Conservation (phyloP, 2,113 vertebrate genomes). For the Syrmaticus mikado region DNA sequence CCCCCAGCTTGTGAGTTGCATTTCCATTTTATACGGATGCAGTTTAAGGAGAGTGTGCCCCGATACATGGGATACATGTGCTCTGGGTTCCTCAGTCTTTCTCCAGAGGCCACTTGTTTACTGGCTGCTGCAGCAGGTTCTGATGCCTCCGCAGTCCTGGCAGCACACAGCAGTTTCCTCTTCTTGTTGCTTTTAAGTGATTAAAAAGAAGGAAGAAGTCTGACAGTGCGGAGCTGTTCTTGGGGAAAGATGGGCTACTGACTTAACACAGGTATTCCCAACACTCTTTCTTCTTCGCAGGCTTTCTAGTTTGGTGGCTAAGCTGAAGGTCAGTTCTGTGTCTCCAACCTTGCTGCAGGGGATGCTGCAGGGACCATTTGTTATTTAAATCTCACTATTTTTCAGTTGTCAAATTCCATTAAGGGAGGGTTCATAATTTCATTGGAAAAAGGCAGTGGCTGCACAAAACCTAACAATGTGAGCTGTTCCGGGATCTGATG, state of each 20-base stretch:
- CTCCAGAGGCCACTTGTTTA: not conserved
- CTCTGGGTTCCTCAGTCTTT: not conserved
- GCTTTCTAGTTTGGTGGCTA: constrained; percentile 42
- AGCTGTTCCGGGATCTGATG: not conserved
- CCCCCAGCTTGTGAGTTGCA: not conserved
- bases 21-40: not conserved
- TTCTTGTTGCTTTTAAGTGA: not conserved
- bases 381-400: constrained; percentile 70
- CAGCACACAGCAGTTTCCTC: not conserved
- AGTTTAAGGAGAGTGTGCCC: not conserved
- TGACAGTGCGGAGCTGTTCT: not conserved
- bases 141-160: not conserved
- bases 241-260: not conserved
- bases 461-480: not conserved
- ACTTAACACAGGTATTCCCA: not conserved
- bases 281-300: not conserved
- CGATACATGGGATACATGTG: not conserved
- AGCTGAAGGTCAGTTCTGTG: constrained; percentile 54
- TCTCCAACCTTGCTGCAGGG: constrained; percentile 62
- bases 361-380: constrained; percentile 57
- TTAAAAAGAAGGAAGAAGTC: not conserved
- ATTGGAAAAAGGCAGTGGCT: constrained; percentile 3
- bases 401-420: constrained; percentile 73
- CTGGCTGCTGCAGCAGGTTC: not conserved
- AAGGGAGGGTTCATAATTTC: constrained; percentile 44